Evolutionary conservation across 2,888 invertebrate species (phyloP).

Genomic region (Trissonchulus latispiculum): DNA sequence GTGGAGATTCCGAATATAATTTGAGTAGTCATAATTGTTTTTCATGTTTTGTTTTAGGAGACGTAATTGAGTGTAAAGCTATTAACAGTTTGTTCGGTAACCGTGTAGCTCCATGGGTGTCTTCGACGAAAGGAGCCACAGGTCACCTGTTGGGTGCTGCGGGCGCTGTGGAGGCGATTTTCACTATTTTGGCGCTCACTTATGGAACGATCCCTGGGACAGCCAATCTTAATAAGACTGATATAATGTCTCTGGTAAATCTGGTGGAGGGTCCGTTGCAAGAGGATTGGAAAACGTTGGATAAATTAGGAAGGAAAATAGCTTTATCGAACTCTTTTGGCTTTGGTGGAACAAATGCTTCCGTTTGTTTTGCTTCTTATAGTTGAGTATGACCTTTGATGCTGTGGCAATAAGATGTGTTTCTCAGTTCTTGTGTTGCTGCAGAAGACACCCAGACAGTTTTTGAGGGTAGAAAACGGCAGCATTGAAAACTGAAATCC

Average conservation of each 20-base stretch:
- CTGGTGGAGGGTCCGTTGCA: neutral
- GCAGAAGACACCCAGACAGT: too few species aligned
- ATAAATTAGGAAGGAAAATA: too few species aligned
- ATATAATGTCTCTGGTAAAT: conserved; percentile 48
- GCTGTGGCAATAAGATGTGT: too few species aligned
- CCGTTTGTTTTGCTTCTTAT: conserved; percentile 51
- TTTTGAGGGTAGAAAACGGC: too few species aligned
- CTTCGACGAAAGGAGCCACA: conserved; percentile 88
- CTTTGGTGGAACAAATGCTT: conserved; percentile 95
- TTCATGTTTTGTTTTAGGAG: neutral
- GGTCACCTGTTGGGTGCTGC: conserved; percentile 93
- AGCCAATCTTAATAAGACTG: conserved; percentile 65
- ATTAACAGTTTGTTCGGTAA: neutral
- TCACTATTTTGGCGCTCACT: conserved; percentile 68
- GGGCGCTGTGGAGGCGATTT: conserved; percentile 82
- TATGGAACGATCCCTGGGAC: conserved; percentile 72
- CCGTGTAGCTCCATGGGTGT: conserved; percentile 54
- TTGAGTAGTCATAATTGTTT: too few species aligned
- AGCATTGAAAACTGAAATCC: too few species aligned
- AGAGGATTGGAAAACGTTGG: too few species aligned
- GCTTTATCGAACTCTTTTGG: conserved; percentile 96
- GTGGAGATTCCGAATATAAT: too few species aligned
- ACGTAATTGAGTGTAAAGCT: neutral
- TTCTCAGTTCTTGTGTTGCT: too few species aligned
- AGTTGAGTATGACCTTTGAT: too few species aligned